Percentiles rank a stretch among this genome's conserved stretches.
These are phyloP conservation scores for Pagetopsis macropterus DNA, from an alignment of 2,797 vertebrate species.

Conservation along the genomic window DNA sequence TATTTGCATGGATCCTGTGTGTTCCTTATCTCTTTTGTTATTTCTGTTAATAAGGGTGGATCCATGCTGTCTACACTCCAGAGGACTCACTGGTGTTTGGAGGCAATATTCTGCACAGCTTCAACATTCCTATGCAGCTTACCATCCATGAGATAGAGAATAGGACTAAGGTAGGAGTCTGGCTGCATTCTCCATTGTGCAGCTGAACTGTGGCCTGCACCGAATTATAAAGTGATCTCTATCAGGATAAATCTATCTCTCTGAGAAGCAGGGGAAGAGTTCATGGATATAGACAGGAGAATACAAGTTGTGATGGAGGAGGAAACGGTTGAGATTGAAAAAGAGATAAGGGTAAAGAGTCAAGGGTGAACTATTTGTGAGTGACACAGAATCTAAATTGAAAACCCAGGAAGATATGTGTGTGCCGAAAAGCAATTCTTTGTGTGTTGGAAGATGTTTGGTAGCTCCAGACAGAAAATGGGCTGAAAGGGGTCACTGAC, in stretches of 20 bases:
- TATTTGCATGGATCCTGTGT: conserved; percentile 16
- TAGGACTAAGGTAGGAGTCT: conserved; percentile 90
- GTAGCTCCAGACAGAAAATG: not conserved
- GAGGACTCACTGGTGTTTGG: conserved; percentile 97
- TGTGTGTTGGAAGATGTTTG: conserved; percentile 2
- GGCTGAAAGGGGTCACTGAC: not conserved
- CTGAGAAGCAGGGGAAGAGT: conserved; percentile 14
- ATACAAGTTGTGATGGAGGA: not conserved
- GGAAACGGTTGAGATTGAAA: not conserved
- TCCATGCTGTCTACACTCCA: conserved; percentile 97
- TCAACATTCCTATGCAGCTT: conserved; percentile 99
- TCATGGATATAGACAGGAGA: conserved; percentile 11
- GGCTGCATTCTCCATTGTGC: conserved; percentile 2
- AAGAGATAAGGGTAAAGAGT: conserved; percentile 2
- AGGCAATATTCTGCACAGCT: conserved; percentile 98
- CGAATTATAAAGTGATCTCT: conserved; percentile 5
- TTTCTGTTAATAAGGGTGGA: conserved; percentile 89
- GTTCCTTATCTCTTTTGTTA: not conserved
- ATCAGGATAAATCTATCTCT: conserved; percentile 12
- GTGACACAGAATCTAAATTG: not conserved
- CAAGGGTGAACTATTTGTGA: conserved; percentile 1
- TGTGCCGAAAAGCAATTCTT: not conserved
- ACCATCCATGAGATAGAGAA: conserved; percentile 97
- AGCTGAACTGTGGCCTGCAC: conserved; percentile 24
- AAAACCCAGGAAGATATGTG: not conserved